A percentile compares a stretch with the other conserved stretches of the same genome.
These are phyloP conservation scores for Gnathonemus echidnorhynchus DNA, from an alignment of 2,113 vertebrate species.

Conservation along the genomic window DNA sequence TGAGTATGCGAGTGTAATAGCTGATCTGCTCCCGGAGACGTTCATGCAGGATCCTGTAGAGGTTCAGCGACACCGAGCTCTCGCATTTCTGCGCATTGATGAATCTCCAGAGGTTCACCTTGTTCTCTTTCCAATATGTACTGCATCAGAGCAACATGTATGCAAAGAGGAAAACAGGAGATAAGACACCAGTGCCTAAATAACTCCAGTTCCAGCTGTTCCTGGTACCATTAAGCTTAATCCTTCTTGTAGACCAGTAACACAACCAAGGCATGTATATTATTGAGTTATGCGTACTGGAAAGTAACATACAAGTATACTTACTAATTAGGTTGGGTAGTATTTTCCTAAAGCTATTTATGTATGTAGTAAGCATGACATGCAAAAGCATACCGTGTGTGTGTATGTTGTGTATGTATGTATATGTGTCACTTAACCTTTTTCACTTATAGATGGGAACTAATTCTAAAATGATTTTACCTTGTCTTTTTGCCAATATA, in stretches of 20 bases:
- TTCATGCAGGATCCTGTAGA: slow-evolving; percentile 3
- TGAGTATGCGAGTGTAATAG: background rate
- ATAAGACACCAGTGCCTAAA: background rate
- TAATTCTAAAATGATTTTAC: background rate
- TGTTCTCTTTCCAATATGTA: slow-evolving; percentile 5
- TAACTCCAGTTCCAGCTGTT: background rate
- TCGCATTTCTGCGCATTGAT: slow-evolving; percentile 3
- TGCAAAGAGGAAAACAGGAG: background rate
- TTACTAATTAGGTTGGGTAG: background rate
- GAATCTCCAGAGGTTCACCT: background rate
- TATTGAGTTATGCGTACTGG: background rate
- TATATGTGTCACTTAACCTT: background rate
- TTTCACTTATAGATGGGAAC: background rate
- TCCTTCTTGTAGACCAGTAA: background rate
- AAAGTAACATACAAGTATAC: background rate
- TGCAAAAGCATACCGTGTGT: background rate
- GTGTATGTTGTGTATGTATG: background rate
- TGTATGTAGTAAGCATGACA: background rate
- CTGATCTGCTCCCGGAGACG: background rate
- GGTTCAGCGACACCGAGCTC: background rate
- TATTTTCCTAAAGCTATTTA: background rate
- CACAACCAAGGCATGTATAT: background rate
- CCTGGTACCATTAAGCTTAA: background rate
- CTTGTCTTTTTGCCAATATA: slow-evolving; percentile 9
- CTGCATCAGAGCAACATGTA: background rate